Base-by-base conservation (phyloP, 2,888 invertebrate genomes). In the Balanococcus diminutus region DNA sequence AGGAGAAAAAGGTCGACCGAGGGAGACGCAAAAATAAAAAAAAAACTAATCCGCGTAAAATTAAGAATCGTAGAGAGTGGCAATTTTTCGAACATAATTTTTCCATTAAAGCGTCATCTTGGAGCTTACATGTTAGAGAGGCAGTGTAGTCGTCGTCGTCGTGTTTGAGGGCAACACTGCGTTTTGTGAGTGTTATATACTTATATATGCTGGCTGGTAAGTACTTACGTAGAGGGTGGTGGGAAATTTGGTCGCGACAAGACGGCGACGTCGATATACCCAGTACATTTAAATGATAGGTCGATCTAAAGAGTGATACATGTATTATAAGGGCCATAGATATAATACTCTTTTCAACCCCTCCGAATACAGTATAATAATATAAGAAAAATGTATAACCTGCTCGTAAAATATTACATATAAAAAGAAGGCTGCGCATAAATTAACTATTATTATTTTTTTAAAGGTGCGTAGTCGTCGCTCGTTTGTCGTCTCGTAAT, bases 81-180 rank as follows among this genome's bases (percentile, higher is more conserved):
- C 61, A 61, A 61, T 61, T 61, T 61, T 61, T 61, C 61, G 61
- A 61, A 61, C 61, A 61, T 61, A 61, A 61, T 61, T 61, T 61
- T 25, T 61, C 61, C 61, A 61, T 61, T 61, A 61, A 61, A 61
- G 11, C 61, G 61, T 25, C 61, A 14, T 61, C 61, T 61, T 22
- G 61, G 61, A 22, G 19, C 25, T 61, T 61, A 61, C 16, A 46
- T 14, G 11, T 39, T 8, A 39, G 11, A 39, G 36, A 36, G 4
- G 36, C 36, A 36, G 36, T 39, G 39, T 8, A 36, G 36, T 8
- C 36, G 46, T 16, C 46, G n/a, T 5, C n/a, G n/a, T 46, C n/a
- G 14, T 16, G n/a, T 46, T 3, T 2, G n/a, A n/a, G 46, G 46
- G 61, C 61, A 61, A 8, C 61, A 61, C 61, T 61, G 61, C 61